A percentile compares a stretch with the other conserved stretches of the same genome.
phyloP scores from a whole-genome alignment of 2,797 vertebrate species.

The Oophaga sylvatica region DNA sequence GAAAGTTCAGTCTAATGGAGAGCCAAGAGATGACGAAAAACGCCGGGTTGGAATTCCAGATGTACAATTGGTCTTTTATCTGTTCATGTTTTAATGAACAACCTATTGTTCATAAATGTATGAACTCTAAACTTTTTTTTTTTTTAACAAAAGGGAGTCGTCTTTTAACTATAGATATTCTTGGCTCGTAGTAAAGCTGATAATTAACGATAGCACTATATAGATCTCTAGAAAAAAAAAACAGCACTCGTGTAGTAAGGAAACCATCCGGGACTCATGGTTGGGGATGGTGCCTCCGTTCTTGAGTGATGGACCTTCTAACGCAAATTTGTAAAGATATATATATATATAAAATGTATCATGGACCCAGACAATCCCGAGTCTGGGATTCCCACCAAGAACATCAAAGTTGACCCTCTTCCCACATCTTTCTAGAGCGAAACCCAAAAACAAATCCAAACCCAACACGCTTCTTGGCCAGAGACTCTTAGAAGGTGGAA shows the following conservation, averaged over 20 bases:
- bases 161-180: slow-evolving; percentile 49
- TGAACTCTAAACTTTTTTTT: slow-evolving; percentile 69
- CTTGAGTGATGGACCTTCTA: slow-evolving; percentile 60
- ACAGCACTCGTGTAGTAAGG: slow-evolving; percentile 72
- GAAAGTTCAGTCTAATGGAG: slow-evolving; percentile 71
- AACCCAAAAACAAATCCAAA: neutral
- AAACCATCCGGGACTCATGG: slow-evolving; percentile 59
- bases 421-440: neutral
- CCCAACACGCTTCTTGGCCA: slow-evolving; percentile 43
- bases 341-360: slow-evolving; percentile 10
- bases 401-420: slow-evolving; percentile 9
- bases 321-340: slow-evolving; percentile 31
- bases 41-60: slow-evolving; percentile 73
- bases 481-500: neutral
- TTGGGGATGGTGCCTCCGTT: slow-evolving; percentile 22
- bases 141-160: slow-evolving; percentile 67
- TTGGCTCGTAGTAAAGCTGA: slow-evolving; percentile 63
- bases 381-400: slow-evolving; percentile 34
- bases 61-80: slow-evolving; percentile 74
- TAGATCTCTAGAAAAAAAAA: slow-evolving; percentile 56
- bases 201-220: slow-evolving; percentile 67
- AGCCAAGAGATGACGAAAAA: slow-evolving; percentile 63
- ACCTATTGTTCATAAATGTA: slow-evolving; percentile 71
- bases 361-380: slow-evolving; percentile 5
- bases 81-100: slow-evolving; percentile 82